Conservation (phyloP, 2,797 vertebrate genomes). For the Macropodus opercularis region DNA sequence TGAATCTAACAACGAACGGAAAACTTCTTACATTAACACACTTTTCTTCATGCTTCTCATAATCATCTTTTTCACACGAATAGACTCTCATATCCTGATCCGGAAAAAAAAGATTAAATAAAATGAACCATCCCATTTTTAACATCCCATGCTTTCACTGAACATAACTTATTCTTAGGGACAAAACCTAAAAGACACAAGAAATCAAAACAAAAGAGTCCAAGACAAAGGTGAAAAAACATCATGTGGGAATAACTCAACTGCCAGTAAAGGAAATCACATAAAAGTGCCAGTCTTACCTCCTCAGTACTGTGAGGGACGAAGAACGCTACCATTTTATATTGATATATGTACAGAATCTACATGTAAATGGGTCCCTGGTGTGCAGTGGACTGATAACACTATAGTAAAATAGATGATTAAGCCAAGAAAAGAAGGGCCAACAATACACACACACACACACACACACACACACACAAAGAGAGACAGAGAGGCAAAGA, state of each 20-base stretch:
- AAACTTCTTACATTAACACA: no score
- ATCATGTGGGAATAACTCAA: not conserved
- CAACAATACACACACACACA: conserved; percentile 13
- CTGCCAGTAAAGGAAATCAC: conserved; percentile 29
- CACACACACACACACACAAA: conserved; percentile 19
- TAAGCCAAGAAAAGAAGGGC: conserved; percentile 27
- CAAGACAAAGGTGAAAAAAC: conserved; percentile 1
- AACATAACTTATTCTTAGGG: conserved; percentile 14
- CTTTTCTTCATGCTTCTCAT: no score
- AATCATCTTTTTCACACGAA: no score
- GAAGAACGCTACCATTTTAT: conserved; percentile 32
- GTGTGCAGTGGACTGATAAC: conserved; percentile 65
- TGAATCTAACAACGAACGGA: no score
- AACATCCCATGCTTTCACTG: not conserved
- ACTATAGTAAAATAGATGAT: conserved; percentile 52
- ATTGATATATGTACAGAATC: conserved; percentile 47
- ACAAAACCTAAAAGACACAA: conserved; percentile 5
- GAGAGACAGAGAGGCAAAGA: not conserved
- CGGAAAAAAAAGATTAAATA: no score
- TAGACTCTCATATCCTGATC: no score
- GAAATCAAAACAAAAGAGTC: not conserved
- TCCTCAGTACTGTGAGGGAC: conserved; percentile 1
- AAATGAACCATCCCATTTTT: no score
- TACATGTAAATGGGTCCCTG: conserved; percentile 55
- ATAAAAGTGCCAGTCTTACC: conserved; percentile 33